These are phyloP conservation scores for Pimephales promelas DNA, from an alignment of 2,113 vertebrate species.

Conservation along the genomic window DNA sequence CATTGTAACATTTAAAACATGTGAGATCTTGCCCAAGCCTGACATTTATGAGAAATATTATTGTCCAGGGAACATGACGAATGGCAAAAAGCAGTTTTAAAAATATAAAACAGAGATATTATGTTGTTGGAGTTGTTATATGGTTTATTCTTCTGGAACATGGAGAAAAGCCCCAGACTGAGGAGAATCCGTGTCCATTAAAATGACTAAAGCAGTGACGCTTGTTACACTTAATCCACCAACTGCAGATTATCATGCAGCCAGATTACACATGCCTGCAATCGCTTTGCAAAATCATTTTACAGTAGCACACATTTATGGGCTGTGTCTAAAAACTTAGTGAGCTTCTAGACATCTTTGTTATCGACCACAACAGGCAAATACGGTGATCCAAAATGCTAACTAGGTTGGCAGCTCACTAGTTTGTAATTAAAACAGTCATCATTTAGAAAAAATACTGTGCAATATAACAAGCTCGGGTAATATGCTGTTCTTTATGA, in stretches of 20 bases:
- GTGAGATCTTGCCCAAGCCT: background rate
- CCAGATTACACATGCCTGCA: slow-evolving; percentile 23
- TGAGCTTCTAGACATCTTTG: background rate
- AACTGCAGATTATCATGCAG: slow-evolving; percentile 31
- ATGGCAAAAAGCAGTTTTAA: background rate
- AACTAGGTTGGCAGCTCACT: background rate
- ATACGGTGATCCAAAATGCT: background rate
- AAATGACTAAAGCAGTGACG: slow-evolving; percentile 17
- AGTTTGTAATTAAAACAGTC: background rate
- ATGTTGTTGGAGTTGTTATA: background rate
- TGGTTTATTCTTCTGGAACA: background rate
- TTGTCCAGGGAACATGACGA: background rate
- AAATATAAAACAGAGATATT: background rate
- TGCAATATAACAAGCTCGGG: background rate
- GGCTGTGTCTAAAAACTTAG: background rate
- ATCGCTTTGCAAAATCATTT: background rate
- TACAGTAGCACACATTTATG: background rate
- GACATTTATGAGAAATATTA: background rate
- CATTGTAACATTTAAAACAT: background rate
- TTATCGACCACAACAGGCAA: background rate
- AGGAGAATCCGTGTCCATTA: slow-evolving; percentile 30
- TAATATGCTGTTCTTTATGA: too few relatives aligned
- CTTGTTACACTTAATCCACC: slow-evolving; percentile 26
- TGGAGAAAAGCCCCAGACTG: background rate
- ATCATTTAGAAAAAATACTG: background rate